Evolutionary conservation across 2,888 invertebrate genomes (phyloP).

Genomic region (Chaetogeoica ovagalla): DNA sequence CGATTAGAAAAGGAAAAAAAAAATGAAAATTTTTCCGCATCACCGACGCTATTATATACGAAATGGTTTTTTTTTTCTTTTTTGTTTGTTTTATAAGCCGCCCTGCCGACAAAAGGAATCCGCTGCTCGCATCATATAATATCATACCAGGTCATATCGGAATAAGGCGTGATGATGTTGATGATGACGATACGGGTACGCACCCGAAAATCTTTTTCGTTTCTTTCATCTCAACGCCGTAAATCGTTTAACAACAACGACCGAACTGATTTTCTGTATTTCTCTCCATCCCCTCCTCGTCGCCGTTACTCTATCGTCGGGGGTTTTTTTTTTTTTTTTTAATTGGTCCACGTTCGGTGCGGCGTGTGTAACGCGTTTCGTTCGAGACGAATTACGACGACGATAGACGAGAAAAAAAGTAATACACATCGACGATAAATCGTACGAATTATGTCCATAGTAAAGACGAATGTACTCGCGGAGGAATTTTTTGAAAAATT

Average conservation of each 20-base stretch:
- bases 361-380: background rate
- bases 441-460: no score
- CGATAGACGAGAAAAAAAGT: background rate
- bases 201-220: conserved; percentile 9
- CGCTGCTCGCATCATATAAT: background rate
- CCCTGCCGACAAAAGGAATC: conserved; percentile 48
- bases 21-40: conserved; percentile 47
- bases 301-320: no score
- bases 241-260: conserved; percentile 36
- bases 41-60: conserved; percentile 22
- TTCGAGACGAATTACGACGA: conserved; percentile 18
- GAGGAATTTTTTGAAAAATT: no score
- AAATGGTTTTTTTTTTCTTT: conserved; percentile 11
- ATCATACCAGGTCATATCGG: conserved; percentile 8
- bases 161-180: conserved; percentile 29
- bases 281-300: background rate
- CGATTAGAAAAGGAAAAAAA: conserved; percentile 36
- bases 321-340: conserved; percentile 28
- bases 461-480: no score
- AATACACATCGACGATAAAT: no score
- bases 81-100: conserved; percentile 52
- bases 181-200: background rate
- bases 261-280: background rate
- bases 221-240: conserved; percentile 3
- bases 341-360: conserved; percentile 34